A percentile compares a stretch with the other conserved stretches of the same genome.
Evolutionary conservation across 1,140 invertebrate genomes (phyloP).

Genomic region (Plutomurus gul): DNA sequence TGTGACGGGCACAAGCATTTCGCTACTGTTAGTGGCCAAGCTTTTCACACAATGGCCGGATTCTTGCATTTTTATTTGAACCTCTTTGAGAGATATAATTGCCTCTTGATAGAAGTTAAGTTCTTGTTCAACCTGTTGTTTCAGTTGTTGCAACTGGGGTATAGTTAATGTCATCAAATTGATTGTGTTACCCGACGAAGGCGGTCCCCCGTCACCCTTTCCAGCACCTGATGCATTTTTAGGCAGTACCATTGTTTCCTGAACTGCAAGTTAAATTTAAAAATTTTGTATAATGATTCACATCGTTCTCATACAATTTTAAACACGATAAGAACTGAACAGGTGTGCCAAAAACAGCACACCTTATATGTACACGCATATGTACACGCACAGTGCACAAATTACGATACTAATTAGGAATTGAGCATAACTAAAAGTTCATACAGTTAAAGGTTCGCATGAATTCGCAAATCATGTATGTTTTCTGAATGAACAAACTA

Average conservation of each 20-base stretch:
- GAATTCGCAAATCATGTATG: no score
- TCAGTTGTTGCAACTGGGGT: conserved; percentile 60
- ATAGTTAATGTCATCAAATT: conserved; percentile 50
- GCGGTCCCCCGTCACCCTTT: neutral
- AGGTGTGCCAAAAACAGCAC: no score
- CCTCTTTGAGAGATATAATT: conserved; percentile 82
- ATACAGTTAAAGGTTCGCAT: no score
- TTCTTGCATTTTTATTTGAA: conserved; percentile 85
- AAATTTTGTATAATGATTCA: no score
- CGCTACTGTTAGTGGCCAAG: conserved; percentile 72
- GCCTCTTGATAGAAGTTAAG: conserved; percentile 85
- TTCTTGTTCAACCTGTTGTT: conserved; percentile 88
- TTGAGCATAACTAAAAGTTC: no score
- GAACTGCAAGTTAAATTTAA: no score
- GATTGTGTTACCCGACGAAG: conserved; percentile 39
- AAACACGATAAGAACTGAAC: no score
- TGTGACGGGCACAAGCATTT: conserved; percentile 87
- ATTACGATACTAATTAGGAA: no score
- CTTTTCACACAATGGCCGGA: conserved; percentile 83
- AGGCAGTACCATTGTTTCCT: neutral
- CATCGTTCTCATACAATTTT: no score
- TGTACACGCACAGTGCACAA: no score
- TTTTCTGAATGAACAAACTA: no score
- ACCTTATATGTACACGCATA: no score
- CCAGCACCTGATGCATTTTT: neutral